Evolutionary conservation across 2,113 vertebrate genomes (phyloP), one percentile per base, ranked within the genome.

Genomic region (Toxostoma redivivum): DNA sequence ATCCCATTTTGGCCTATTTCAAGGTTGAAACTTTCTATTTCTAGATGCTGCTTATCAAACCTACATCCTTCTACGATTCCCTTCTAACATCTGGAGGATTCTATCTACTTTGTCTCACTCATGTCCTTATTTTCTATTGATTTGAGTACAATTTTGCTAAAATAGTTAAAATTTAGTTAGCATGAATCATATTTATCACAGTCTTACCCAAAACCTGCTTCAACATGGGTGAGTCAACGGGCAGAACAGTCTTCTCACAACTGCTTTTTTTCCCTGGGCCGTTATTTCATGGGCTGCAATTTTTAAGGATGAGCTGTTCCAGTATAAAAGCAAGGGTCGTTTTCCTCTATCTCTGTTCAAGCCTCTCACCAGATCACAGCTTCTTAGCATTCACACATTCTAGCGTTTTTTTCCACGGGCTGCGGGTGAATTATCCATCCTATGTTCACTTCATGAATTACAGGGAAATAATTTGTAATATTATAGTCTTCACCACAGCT

Each of bases 191-290:
- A 42, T 42, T 42, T 42, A 42, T 42, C 40, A 42, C 38, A 38
- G n/a, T n/a, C n/a, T 37, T 15, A 38, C 47, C n/a, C 4, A 1
- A 50, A 38, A 69, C n/a, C 25, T 50, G 19, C 19, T 30, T 37
- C 25, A 28, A 8, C 2, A 0, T 48, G 27, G 25, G 50, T 51
- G 27, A 28, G 25, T 69, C 25, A 50, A 15, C 0, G 3, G 27
- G n/a, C 66, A 30, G 28, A 69, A 14, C 66, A 69, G 66, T 28
- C 35, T 69, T 50, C 47, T 37, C n/a, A 50, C 66, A 50, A 50
- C 66, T 50, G 14, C n/a, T 30, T 50, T 69, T n/a, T 30, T 15
- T 37, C 25, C 45, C 27, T 21, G 25, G 18, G 13, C 47, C 47
- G 37, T 69, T 38, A 37, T 12, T 51, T 51, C 35, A 51, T 37